Evolutionary conservation across 2,113 vertebrate species (phyloP).

Genomic region (Thomomys bottae): DNA sequence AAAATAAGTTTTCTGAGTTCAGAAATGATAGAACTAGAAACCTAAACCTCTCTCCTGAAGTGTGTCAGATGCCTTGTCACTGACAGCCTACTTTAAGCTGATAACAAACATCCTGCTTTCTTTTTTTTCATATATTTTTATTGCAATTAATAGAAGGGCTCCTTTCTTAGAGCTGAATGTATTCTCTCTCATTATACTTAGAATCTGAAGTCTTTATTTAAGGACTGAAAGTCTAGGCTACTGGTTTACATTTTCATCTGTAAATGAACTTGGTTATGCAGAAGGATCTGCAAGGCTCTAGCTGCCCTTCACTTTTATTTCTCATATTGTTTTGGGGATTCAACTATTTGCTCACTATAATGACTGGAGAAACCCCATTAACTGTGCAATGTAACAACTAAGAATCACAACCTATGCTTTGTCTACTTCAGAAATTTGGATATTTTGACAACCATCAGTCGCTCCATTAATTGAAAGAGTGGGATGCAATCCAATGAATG

Average conservation of each 20-base stretch:
- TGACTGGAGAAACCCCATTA: neutral
- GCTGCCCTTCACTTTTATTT: neutral
- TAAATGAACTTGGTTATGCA: neutral
- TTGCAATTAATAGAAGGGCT: too few species aligned
- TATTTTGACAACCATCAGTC: neutral
- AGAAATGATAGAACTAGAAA: neutral
- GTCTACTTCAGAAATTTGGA: neutral
- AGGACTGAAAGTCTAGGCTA: neutral
- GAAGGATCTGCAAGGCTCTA: fast-evolving
- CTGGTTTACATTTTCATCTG: slow-evolving; percentile 10
- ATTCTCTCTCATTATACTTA: neutral
- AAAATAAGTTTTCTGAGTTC: slow-evolving; percentile 38
- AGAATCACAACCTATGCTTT: neutral
- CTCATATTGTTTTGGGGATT: neutral
- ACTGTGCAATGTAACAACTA: neutral
- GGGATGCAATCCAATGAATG: neutral
- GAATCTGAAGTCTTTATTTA: neutral
- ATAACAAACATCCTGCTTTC: neutral
- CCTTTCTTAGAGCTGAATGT: neutral
- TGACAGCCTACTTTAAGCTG: slow-evolving; percentile 10
- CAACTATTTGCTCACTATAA: neutral
- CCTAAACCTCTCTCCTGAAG: neutral
- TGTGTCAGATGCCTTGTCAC: neutral
- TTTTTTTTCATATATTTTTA: too few species aligned
- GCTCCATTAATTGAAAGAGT: neutral